Percentiles rank a stretch among this genome's conserved stretches.
Evolutionary conservation across 2,113 vertebrate species (phyloP).

Genomic region (Nerophis ophidion): DNA sequence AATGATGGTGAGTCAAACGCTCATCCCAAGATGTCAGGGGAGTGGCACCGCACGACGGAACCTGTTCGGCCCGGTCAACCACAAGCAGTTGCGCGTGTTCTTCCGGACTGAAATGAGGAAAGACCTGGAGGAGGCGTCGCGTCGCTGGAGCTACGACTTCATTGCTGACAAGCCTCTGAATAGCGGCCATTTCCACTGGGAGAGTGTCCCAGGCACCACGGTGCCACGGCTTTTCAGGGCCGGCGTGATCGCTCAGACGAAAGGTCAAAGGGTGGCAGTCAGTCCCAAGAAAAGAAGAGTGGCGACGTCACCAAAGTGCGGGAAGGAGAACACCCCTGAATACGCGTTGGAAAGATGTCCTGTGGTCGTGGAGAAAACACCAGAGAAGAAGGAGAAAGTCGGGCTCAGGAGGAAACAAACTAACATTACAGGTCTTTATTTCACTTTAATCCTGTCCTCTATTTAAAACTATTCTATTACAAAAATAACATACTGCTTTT

Average conservation of each 20-base stretch:
- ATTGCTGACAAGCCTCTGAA: conserved; percentile 76
- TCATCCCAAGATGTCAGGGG: conserved; percentile 26
- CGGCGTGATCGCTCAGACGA: background rate
- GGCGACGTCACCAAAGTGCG: background rate
- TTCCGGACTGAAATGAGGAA: conserved; percentile 56
- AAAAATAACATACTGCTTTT: too few species aligned
- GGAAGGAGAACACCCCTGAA: conserved; percentile 59
- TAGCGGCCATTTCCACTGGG: conserved; percentile 78
- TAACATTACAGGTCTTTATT: conserved; percentile 81
- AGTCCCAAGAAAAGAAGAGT: background rate
- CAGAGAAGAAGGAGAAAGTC: conserved; percentile 8
- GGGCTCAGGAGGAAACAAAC: conserved; percentile 80
- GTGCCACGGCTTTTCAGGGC: conserved; percentile 68
- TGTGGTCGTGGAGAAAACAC: conserved; percentile 35
- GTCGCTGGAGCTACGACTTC: conserved; percentile 89
- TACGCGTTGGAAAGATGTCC: conserved; percentile 13
- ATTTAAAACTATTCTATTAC: too few species aligned
- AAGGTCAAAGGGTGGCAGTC: conserved; percentile 6
- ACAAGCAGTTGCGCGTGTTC: conserved; percentile 74
- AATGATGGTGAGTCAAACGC: conserved; percentile 64
- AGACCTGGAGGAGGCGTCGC: conserved; percentile 74
- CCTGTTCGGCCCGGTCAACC: conserved; percentile 86
- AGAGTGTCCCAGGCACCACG: conserved; percentile 59
- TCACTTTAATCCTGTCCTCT: background rate
- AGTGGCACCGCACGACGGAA: conserved; percentile 69